Evolutionary conservation across 2,797 vertebrate species (phyloP).

Genomic region (Eidolon dupreanum): DNA sequence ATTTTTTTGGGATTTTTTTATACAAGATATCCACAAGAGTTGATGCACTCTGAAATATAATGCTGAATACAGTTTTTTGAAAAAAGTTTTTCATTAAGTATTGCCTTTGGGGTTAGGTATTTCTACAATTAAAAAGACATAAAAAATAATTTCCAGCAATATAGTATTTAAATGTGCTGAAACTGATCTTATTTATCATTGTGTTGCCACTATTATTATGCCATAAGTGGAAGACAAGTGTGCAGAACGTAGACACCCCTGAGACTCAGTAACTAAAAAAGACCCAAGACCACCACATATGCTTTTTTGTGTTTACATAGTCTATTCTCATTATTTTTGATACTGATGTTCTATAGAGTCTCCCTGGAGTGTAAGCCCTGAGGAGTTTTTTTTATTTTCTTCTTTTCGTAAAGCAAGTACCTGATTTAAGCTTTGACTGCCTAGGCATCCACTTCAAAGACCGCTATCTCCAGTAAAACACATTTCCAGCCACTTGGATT

Average conservation of each 20-base stretch:
- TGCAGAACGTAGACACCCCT: background rate
- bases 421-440: background rate
- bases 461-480: background rate
- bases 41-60: background rate
- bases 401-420: background rate
- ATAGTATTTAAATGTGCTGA: background rate
- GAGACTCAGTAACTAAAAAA: background rate
- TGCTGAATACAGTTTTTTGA: background rate
- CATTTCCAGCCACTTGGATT: background rate
- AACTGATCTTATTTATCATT: background rate
- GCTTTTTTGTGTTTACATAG: background rate
- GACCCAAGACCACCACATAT: too few relatives aligned
- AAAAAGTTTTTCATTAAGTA: background rate
- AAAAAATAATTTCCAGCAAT: background rate
- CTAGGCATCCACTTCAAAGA: background rate
- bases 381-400: background rate
- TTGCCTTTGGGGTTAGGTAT: rapidly evolving
- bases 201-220: background rate
- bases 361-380: background rate
- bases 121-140: background rate
- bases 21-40: background rate
- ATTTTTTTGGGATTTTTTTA: background rate
- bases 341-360: background rate
- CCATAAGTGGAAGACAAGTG: background rate
- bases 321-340: background rate